Conservation (phyloP, 1,140 invertebrate species). For the Brachionus sp. region DNA sequence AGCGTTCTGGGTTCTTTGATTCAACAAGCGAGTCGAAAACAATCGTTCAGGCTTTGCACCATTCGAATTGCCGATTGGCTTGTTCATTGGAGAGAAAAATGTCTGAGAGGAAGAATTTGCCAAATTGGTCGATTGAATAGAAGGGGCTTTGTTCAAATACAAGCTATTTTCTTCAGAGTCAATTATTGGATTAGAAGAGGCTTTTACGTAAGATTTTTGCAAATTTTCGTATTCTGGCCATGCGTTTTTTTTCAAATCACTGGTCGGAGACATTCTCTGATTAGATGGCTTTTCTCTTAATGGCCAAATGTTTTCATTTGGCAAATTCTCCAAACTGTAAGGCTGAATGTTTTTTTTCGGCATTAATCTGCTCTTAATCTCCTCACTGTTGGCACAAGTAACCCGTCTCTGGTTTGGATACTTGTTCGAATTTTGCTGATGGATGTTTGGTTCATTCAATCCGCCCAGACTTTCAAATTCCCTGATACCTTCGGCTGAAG, state of each 20-base stretch:
- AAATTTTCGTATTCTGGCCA: not conserved
- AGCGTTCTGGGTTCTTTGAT: constrained; percentile 9
- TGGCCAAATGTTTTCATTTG: not conserved
- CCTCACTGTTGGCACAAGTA: not conserved
- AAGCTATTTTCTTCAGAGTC: constrained; percentile 5
- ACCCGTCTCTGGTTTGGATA: not conserved
- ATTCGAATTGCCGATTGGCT: not conserved
- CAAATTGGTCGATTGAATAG: not conserved
- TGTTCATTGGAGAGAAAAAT: not conserved
- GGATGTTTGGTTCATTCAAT: not conserved
- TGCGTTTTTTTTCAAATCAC: not conserved
- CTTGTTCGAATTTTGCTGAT: not conserved
- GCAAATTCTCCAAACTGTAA: not conserved
- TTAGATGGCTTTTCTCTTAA: not conserved
- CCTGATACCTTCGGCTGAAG: not conserved
- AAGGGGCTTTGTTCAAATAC: not conserved
- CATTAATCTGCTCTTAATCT: not conserved
- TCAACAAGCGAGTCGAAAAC: not conserved
- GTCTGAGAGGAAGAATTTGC: constrained; percentile 24
- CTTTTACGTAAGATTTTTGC: not conserved
- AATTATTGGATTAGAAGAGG: not conserved
- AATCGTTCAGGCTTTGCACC: constrained; percentile 10
- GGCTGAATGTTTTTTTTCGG: not conserved
- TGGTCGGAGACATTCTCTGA: not conserved
- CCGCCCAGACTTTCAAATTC: not conserved